Percentiles rank a stretch among this genome's conserved stretches.
These are phyloP conservation scores for Cyanoramphus novaezelandiae DNA, from an alignment of 2,113 vertebrate genomes.

Conservation along the genomic window DNA sequence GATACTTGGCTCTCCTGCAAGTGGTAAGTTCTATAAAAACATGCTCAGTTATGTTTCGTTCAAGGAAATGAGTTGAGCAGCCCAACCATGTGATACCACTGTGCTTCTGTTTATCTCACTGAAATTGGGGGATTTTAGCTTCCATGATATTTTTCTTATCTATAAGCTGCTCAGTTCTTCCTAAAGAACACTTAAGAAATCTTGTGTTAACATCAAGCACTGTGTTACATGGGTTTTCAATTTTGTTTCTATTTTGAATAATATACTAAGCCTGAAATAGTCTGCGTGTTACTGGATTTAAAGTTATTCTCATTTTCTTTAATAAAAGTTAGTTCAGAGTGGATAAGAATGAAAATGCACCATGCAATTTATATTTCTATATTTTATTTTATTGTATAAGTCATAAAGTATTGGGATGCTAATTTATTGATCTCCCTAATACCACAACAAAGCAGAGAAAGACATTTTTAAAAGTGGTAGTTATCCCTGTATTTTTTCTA, in stretches of 20 bases:
- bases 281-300: not conserved
- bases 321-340: not conserved
- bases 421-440: not conserved
- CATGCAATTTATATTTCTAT: not conserved
- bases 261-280: not conserved
- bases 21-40: constrained; percentile 68
- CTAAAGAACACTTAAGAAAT: not conserved
- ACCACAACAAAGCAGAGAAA: not conserved
- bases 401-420: not conserved
- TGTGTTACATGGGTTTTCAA: not conserved
- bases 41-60: not conserved
- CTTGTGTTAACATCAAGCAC: not conserved
- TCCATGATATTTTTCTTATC: not conserved
- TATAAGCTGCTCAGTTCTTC: not conserved
- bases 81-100: not conserved
- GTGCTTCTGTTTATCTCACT: not conserved
- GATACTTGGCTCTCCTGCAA: constrained; percentile 78
- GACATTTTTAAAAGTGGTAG: not conserved
- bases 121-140: not conserved
- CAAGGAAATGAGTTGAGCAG: not conserved
- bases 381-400: not conserved
- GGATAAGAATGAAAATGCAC: not conserved
- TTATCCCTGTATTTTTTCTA: not conserved
- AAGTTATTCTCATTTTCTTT: not conserved
- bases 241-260: not conserved